Base-by-base conservation (phyloP, 2,888 invertebrate species). In the Epirrhoe tristata region DNA sequence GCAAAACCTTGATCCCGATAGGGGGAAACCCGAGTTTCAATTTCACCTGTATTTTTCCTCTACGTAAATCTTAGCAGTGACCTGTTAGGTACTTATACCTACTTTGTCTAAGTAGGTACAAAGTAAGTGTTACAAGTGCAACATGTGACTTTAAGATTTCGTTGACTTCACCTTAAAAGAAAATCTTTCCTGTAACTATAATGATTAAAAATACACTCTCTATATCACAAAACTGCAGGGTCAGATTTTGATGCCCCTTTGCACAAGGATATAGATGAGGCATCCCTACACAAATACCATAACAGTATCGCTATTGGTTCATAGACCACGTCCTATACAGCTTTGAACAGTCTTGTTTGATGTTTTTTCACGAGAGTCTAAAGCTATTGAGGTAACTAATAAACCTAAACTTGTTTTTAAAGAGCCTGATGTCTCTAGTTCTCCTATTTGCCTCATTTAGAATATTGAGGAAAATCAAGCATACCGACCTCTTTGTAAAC, bases 1-100 rank as follows among this genome's bases (percentile, higher is more conserved):
- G 16, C 6, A 51, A 54, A 43, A 14, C 61, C 67, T 64, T 61
- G 64, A 51, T 61, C 50, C 53, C 24, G 34, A 54, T 58, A 39
- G 10, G 63, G 67, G 67, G 64, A 68, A 68, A 58, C 36, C 68
- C 68, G 46, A 36, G 54, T 51, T 64, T 58, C 60, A 68, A 57
- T 48, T 54, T 63, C 58, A 52, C 58, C 53, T 58, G 32, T 24
- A 34, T 56, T 62, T 67, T 62, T 68, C 68, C 68, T 68, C 52
- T 6, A 55, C 39, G 39, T 39, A 54, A 55, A 50, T 50, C 43
- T 58, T 61, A 58, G 1, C 8, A 43, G 4, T 43, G 39, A 5
- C 39, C 12, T 43, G 39, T 10, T 12, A 43, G 34, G 34, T 34
- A 34, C 36, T 55, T 55, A n/a, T 4, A 8, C 36, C n/a, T n/a